Evolutionary conservation across 1,140 invertebrate species (phyloP).

Genomic region (Magallana gigas): DNA sequence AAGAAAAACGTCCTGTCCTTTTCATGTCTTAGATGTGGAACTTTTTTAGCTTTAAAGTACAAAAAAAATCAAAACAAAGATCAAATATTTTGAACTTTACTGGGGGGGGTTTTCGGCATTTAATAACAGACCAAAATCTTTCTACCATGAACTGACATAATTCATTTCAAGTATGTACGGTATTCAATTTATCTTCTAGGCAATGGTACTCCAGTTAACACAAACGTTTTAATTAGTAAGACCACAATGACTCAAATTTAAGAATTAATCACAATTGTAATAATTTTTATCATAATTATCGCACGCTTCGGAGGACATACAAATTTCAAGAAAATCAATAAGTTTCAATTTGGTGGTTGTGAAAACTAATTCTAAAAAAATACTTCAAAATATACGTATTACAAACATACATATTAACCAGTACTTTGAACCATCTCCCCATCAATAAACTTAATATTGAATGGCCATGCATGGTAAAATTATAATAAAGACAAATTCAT

Average conservation of each 20-base stretch:
- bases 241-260: not conserved
- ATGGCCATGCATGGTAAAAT: too few species aligned
- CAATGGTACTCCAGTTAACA: constrained; percentile 20
- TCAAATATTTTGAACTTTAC: constrained; percentile 25
- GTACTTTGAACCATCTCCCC: too few species aligned
- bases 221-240: not conserved
- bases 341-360: too few species aligned
- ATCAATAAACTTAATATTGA: too few species aligned
- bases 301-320: not conserved
- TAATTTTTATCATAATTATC: not conserved
- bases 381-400: too few species aligned
- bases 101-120: not conserved
- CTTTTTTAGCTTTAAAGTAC: constrained; percentile 68
- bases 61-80: constrained; percentile 49
- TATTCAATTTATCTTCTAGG: constrained; percentile 27
- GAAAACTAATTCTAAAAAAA: too few species aligned
- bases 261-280: not conserved
- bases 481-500: too few species aligned
- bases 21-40: constrained; percentile 84
- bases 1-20: constrained; percentile 94
- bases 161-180: not conserved
- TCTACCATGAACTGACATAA: constrained; percentile 2
- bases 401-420: too few species aligned
- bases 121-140: constrained; percentile 22
- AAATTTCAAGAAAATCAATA: not conserved